Base-by-base conservation (phyloP, 2,113 vertebrate species). In the Alouatta palliata region DNA sequence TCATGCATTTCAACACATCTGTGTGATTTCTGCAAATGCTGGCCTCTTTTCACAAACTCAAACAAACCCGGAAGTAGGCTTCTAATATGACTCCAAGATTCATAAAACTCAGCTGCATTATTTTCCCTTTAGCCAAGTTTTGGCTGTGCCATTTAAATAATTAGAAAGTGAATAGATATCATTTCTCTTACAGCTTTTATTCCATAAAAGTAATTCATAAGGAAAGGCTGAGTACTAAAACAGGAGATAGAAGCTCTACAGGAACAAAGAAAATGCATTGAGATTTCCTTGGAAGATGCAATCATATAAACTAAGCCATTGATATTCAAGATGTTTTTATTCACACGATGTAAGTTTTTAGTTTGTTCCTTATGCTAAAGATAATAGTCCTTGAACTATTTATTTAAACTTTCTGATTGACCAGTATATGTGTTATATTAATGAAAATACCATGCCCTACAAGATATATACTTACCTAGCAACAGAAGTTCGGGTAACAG, bases 351-450 rank as follows among this genome's bases (percentile, higher is more conserved):
- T 98, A 96, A 94, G 95, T 98, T 92, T 98, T 98, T 97, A 97
- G 95, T 98, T 98, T 96, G 96, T 98, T 98, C 98, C 93, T 81
- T 98, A 88, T 90, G 81, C 76, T 98, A 97, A 98, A 98, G 82
- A 97, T 64, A 96, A 85, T 97, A 81, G 87, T 89, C 97, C 90
- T 98, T 98, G 90, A 97, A 96, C 82, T 91, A 87, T 97, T 97
- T 97, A 97, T 97, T 98, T 97, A 97, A 98, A 98, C 97, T 97
- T 95, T 97, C 93, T 96, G 91, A 87, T 96, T 85, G 94, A 97
- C 92, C 96, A 97, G 97, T 85, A 96, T 76, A 91, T 85, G 71
- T 94, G 30, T 68, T 68, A 35, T 35, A 66, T 97, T 98, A 98
- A 97, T 97, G 92, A 92, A 97, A 94, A 90, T 96, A 97, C 88